Percentiles rank a stretch among this genome's conserved stretches.
These are phyloP conservation scores for Hydropotes inermis DNA, from an alignment of 2,113 vertebrate species.

Conservation along the genomic window DNA sequence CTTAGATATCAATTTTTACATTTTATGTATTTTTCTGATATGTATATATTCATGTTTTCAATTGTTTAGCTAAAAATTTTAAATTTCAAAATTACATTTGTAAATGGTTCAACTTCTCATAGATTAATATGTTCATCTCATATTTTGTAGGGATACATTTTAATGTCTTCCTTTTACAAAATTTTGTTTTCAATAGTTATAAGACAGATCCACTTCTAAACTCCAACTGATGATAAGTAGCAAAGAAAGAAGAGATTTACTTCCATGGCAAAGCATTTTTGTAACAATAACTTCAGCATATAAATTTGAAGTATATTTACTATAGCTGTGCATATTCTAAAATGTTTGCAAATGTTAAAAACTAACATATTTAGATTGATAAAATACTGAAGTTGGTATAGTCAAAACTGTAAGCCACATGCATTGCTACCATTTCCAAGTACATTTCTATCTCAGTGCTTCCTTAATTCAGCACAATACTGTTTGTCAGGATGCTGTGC, in stretches of 20 bases:
- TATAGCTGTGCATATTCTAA: background rate
- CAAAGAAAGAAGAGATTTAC: background rate
- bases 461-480: background rate
- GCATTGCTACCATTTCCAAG: background rate
- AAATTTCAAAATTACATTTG: background rate
- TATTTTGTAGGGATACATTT: background rate
- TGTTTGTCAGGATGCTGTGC: background rate
- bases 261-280: background rate
- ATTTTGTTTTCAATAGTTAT: background rate
- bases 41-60: background rate
- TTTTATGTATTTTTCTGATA: background rate
- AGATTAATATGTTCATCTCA: background rate
- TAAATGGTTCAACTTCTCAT: background rate
- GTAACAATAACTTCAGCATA: background rate
- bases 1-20: background rate
- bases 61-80: background rate
- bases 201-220: background rate
- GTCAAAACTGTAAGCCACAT: background rate
- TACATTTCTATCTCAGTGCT: background rate
- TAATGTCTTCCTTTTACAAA: background rate
- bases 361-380: background rate
- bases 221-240: background rate
- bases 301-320: background rate
- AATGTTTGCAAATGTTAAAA: background rate
- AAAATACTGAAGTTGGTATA: background rate